A percentile compares a stretch with the other conserved stretches of the same genome.
Evolutionary conservation across 2,797 vertebrate genomes (phyloP).

Genomic region (Pseudochaenichthys georgianus): DNA sequence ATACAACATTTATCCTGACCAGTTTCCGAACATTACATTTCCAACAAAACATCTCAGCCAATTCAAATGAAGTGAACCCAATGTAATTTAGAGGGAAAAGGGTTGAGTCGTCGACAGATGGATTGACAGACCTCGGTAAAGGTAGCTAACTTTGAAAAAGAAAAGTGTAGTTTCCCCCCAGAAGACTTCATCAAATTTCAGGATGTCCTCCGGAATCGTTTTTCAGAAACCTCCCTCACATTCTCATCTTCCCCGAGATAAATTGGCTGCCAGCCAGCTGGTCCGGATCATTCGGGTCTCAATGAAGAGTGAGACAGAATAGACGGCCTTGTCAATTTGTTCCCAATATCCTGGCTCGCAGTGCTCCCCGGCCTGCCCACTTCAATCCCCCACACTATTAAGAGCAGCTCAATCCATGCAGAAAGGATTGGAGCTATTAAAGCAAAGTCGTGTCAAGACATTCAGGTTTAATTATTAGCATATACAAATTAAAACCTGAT

Average conservation of each 20-base stretch:
- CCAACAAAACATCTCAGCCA: neutral
- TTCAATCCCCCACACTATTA: conserved; percentile 79
- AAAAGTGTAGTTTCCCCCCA: conserved; percentile 35
- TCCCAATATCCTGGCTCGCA: conserved; percentile 77
- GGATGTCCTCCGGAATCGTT: conserved; percentile 66
- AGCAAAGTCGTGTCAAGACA: conserved; percentile 57
- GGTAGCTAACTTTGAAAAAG: conserved; percentile 18
- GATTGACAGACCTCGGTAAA: neutral
- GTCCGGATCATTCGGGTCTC: conserved; percentile 75
- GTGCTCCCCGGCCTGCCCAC: conserved; percentile 69
- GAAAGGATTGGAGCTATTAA: conserved; percentile 64
- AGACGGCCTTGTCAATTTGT: conserved; percentile 85
- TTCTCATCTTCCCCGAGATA: conserved; percentile 80
- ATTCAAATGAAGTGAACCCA: neutral
- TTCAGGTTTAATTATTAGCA: conserved; percentile 61
- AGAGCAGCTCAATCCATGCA: conserved; percentile 73
- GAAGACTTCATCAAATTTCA: conserved; percentile 58
- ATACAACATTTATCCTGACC: neutral
- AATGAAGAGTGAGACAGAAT: conserved; percentile 84
- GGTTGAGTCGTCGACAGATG: conserved; percentile 3
- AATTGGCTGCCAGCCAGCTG: conserved; percentile 85
- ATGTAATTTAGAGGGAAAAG: neutral
- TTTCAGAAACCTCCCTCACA: conserved; percentile 70
- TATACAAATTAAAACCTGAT: conserved; percentile 68
- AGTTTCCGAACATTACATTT: neutral